phyloP scores from a whole-genome alignment of 1,140 invertebrate genomes.

The Dryas iulia region DNA sequence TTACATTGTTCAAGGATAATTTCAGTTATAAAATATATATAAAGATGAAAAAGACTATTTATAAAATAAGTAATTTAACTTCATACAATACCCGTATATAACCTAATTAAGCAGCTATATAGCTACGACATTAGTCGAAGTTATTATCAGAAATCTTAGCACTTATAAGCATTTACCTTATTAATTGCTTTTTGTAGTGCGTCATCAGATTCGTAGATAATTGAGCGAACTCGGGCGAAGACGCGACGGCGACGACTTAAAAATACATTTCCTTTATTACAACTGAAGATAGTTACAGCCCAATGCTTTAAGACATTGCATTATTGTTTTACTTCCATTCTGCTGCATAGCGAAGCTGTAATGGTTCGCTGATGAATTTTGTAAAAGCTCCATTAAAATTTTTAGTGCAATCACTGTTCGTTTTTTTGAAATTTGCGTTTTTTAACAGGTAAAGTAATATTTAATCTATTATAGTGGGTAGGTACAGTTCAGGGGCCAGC shows the following conservation, averaged over 20 bases:
- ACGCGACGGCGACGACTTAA: constrained; percentile 59
- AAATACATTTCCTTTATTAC: constrained; percentile 58
- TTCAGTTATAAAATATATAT: neutral
- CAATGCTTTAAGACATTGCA: constrained; percentile 41
- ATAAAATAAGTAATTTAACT: too few relatives aligned
- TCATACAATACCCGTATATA: too few relatives aligned
- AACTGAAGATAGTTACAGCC: constrained; percentile 42
- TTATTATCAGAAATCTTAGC: neutral
- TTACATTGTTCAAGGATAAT: too few relatives aligned
- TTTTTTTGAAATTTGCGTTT: neutral
- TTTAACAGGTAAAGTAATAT: neutral
- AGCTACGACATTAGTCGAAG: neutral
- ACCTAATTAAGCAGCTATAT: neutral
- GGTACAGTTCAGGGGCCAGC: too few relatives aligned
- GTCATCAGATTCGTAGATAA: constrained; percentile 44
- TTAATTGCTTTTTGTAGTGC: constrained; percentile 37
- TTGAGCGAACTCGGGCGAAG: constrained; percentile 49
- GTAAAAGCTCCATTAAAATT: neutral
- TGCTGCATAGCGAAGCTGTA: constrained; percentile 27
- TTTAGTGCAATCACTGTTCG: neutral
- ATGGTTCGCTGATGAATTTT: constrained; percentile 23
- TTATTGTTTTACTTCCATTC: constrained; percentile 43
- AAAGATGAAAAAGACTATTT: too few relatives aligned
- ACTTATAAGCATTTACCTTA: constrained; percentile 29
- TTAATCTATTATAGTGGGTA: neutral